Base-by-base conservation (phyloP, 2,113 vertebrate genomes). In the Zapornia atra region DNA sequence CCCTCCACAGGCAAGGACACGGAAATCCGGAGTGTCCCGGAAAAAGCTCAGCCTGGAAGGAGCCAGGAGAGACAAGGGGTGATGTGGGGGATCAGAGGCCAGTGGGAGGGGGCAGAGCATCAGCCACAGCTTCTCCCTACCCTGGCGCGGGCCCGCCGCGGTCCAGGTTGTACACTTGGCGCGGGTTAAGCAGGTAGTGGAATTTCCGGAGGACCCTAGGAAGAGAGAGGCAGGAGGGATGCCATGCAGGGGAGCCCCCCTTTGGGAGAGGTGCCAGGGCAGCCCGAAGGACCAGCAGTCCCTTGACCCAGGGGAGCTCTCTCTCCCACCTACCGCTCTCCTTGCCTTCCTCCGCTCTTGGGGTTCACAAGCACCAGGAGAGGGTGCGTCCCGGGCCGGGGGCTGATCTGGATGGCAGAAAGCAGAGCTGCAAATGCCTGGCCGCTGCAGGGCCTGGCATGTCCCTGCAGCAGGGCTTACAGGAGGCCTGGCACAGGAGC, bases 271-370 rank as follows among this genome's bases (percentile, higher is more conserved):
- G 29, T 36, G 53, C 42, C 0, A 1, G 65, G 38, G 50, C 42
- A 75, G 29, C 50, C 13, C 0, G 0, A 80, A 7, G n/a, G 15
- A 33, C 20, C 2, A 1, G 50, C 64, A 61, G 53, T n/a, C 48
- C 9, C 36, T 53, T 0, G 1, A 0, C 3, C 9, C 15, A 0
- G 0, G 17, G 12, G 59, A 25, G 73, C 33, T 64, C 3, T 20
- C n/a, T 2, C 63, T 40, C 64, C 53, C 90, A 97, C 97, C 60
- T 97, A 99, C 99, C 99, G 96, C 96, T 99, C 99, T 82, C 99
- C 99, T 97, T 99, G 99, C 92, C 99, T 98, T 61, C 99, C 99
- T 94, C 99, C 99, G 7, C 99, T 99, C 96, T 99, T 99, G 60
- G 98, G 99, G 92, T 99, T 99, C 95, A 99, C 99, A 64, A 99